Conservation (phyloP, 2,797 vertebrate genomes). For the Buphagus erythrorhynchus region DNA sequence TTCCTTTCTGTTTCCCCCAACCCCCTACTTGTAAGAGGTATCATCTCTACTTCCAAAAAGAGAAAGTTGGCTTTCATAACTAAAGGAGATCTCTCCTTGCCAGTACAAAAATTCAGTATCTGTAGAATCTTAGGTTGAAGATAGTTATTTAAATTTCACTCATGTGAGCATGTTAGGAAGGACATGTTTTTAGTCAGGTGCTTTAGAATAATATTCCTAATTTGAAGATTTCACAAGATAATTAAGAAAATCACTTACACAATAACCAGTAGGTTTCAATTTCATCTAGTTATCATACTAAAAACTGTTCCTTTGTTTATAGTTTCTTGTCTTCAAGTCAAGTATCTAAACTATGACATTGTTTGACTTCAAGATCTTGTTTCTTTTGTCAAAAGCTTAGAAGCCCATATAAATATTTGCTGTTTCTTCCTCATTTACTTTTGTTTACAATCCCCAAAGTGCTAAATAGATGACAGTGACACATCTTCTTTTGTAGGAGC, state of each 20-base stretch:
- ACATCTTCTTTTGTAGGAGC: conserved; percentile 1
- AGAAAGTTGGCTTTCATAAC: neutral
- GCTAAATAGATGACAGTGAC: conserved; percentile 42
- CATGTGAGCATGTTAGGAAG: neutral
- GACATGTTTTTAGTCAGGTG: neutral
- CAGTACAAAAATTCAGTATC: neutral
- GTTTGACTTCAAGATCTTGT: conserved; percentile 10
- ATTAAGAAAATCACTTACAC: neutral
- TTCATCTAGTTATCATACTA: neutral
- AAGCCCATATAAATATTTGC: conserved; percentile 47
- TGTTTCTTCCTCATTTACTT: conserved; percentile 12
- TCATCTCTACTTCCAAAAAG: neutral
- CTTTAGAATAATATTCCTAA: neutral
- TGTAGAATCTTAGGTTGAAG: neutral
- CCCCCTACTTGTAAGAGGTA: neutral
- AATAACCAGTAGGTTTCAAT: neutral
- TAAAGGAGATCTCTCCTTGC: neutral
- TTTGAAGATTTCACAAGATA: neutral
- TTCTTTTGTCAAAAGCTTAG: conserved; percentile 42
- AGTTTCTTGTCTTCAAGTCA: neutral
- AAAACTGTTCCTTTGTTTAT: neutral
- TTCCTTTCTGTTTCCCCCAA: neutral
- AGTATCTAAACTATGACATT: neutral
- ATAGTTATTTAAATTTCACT: neutral
- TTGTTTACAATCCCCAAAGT: conserved; percentile 50